A percentile compares a stretch with the other conserved stretches of the same genome.
Conservation (phyloP, 1,140 invertebrate species). For the Caenorhabditis inopinata region DNA sequence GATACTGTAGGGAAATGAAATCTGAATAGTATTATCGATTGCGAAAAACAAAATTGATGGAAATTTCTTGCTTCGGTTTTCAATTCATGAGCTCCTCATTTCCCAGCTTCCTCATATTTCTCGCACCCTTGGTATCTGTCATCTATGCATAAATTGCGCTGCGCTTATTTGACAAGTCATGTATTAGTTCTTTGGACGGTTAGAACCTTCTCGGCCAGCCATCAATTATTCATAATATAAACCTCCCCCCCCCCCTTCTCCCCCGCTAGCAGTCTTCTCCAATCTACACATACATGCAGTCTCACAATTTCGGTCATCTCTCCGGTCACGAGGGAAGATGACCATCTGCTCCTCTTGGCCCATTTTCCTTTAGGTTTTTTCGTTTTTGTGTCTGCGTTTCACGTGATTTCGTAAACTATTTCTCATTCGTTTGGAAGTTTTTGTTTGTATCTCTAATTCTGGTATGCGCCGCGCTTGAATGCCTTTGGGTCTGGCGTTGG, state of each 20-base stretch:
- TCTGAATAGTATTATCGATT: too few relatives aligned
- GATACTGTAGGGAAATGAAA: too few relatives aligned
- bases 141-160: background rate
- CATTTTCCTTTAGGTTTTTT: too few relatives aligned
- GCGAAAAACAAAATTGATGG: too few relatives aligned
- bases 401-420: background rate
- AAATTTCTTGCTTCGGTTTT: too few relatives aligned
- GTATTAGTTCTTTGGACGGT: background rate
- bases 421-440: background rate
- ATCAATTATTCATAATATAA: slow-evolving; percentile 30
- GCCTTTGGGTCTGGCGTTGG: background rate
- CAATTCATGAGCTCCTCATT: too few relatives aligned
- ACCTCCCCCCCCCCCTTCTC: background rate
- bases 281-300: background rate
- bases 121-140: background rate
- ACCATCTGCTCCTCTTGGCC: slow-evolving; percentile 29
- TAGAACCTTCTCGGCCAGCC: background rate
- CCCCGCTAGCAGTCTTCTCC: too few relatives aligned
- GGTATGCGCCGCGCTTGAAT: background rate
- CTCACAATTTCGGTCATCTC: slow-evolving; percentile 25
- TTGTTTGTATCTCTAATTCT: slow-evolving; percentile 29
- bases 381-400: background rate
- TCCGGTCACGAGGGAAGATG: slow-evolving; percentile 21
- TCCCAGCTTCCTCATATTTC: too few relatives aligned
- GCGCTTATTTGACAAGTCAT: background rate